phyloP scores from a whole-genome alignment of 1,140 invertebrate genomes.

The Dendrolimus kikuchii region DNA sequence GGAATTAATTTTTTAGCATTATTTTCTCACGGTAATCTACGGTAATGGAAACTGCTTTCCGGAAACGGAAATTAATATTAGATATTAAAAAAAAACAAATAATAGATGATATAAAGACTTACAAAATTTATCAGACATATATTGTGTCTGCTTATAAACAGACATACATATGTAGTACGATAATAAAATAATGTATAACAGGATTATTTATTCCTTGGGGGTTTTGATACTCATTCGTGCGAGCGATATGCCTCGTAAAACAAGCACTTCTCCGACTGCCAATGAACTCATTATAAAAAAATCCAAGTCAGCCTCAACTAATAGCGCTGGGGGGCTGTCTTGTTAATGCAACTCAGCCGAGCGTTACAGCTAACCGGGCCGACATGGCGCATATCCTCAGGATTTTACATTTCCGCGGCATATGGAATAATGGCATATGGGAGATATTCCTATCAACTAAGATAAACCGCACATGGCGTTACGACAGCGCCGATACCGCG shows the following conservation, averaged over 20 bases:
- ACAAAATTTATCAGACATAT: too few relatives aligned
- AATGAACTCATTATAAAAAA: slow-evolving; percentile 49
- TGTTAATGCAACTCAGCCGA: slow-evolving; percentile 33
- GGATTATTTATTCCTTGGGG: too few relatives aligned
- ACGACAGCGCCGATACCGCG: slow-evolving; percentile 20
- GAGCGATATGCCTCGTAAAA: slow-evolving; percentile 34
- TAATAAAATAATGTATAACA: slow-evolving; percentile 18
- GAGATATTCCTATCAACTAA: slow-evolving; percentile 23
- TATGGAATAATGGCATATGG: slow-evolving; percentile 33
- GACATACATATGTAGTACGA: slow-evolving; percentile 3
- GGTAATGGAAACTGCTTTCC: too few relatives aligned
- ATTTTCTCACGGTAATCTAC: too few relatives aligned
- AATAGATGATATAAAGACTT: too few relatives aligned
- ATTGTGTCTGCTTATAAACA: too few relatives aligned
- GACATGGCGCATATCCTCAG: slow-evolving; percentile 22
- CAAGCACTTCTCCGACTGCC: slow-evolving; percentile 22
- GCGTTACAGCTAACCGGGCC: slow-evolving; percentile 12
- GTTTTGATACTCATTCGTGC: slow-evolving; percentile 22
- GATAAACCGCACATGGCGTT: slow-evolving; percentile 44
- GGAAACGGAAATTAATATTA: too few relatives aligned
- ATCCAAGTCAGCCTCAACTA: slow-evolving; percentile 17
- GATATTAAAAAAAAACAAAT: too few relatives aligned
- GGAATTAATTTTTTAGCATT: too few relatives aligned
- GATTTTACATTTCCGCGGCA: slow-evolving; percentile 23
- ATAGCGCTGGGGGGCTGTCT: slow-evolving; percentile 23